A percentile compares a stretch with the other conserved stretches of the same genome.
These are phyloP conservation scores for Craseonycteris thonglongyai DNA, from an alignment of 2,113 vertebrate genomes.

Conservation along the genomic window DNA sequence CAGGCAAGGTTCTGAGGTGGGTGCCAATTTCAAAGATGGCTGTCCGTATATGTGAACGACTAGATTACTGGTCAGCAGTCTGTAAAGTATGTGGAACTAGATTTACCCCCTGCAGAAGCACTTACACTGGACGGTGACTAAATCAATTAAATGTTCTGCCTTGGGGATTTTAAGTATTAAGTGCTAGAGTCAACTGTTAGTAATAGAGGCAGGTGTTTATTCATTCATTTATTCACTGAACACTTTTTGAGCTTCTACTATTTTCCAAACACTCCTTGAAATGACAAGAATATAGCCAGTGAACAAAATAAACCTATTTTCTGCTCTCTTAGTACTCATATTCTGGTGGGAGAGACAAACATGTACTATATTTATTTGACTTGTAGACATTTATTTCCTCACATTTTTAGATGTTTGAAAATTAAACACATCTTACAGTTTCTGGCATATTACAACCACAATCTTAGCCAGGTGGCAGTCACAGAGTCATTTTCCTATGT, in stretches of 20 bases:
- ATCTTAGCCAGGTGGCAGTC: neutral
- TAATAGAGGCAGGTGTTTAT: neutral
- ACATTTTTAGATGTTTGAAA: constrained; percentile 4
- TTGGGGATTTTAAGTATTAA: neutral
- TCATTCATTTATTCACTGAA: neutral
- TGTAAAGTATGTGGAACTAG: neutral
- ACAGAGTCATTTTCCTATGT: neutral
- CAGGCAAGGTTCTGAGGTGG: neutral
- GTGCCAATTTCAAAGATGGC: neutral
- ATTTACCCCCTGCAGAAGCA: neutral
- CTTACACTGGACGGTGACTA: neutral
- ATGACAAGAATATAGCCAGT: neutral
- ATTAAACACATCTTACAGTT: neutral
- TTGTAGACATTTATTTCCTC: neutral
- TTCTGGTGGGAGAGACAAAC: neutral
- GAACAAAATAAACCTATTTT: neutral
- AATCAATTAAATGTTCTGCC: neutral
- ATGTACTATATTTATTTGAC: neutral
- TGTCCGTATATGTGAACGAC: neutral
- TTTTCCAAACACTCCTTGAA: neutral
- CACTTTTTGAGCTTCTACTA: neutral
- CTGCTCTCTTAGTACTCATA: neutral
- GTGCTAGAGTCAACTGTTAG: neutral
- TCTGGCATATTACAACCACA: neutral
- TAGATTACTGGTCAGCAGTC: neutral